Percentiles rank a stretch among this genome's conserved stretches.
phyloP scores from a whole-genome alignment of 2,888 invertebrate genomes.

The Myopa tessellatipennis region DNA sequence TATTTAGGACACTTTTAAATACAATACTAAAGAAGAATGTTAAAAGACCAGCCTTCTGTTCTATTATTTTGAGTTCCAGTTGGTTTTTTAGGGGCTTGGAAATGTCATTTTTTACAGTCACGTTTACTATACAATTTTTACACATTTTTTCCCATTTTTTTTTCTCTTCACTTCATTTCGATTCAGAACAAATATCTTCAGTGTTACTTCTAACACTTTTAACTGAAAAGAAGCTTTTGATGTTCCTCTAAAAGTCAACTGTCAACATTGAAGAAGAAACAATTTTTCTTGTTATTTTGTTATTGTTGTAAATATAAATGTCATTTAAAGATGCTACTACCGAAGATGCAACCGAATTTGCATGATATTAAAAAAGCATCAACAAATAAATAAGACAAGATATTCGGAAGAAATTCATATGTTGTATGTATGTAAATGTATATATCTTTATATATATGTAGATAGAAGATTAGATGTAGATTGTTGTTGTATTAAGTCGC shows the following conservation, averaged over 20 bases:
- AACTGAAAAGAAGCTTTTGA: not conserved
- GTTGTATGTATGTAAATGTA: no score
- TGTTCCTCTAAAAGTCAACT: not conserved
- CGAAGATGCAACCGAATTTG: not conserved
- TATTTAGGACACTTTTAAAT: conserved; percentile 1
- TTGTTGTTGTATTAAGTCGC: no score
- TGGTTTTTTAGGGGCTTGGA: not conserved
- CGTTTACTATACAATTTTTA: not conserved
- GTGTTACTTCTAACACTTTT: not conserved
- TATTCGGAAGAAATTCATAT: no score
- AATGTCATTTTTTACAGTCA: conserved; percentile 13
- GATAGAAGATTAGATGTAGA: no score
- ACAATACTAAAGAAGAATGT: not conserved
- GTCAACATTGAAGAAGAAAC: not conserved
- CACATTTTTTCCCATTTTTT: not conserved
- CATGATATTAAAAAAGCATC: not conserved
- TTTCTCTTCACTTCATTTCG: not conserved
- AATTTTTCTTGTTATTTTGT: not conserved
- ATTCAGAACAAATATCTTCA: not conserved
- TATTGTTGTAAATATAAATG: not conserved
- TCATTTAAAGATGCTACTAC: not conserved
- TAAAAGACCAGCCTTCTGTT: not conserved
- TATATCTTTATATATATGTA: no score
- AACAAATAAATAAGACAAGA: no score
- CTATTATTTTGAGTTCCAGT: not conserved